These are phyloP conservation scores for Erebia ligea DNA, from an alignment of 2,888 invertebrate species.

Conservation along the genomic window DNA sequence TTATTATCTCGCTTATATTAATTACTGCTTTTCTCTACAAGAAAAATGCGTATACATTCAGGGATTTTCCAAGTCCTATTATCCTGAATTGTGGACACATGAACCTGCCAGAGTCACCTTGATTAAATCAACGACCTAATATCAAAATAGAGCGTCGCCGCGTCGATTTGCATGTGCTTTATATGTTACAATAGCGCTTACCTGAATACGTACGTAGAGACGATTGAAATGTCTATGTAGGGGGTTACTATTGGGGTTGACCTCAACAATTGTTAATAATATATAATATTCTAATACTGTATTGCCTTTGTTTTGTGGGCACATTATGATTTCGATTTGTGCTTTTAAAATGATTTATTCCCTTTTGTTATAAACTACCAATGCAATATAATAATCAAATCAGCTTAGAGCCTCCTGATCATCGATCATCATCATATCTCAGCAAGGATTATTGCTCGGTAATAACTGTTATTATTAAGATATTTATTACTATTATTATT, in stretches of 20 bases:
- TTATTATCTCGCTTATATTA: not conserved
- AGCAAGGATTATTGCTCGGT: not conserved
- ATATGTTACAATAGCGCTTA: not conserved
- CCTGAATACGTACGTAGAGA: constrained; percentile 1
- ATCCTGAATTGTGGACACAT: constrained; percentile 28
- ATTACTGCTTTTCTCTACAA: not conserved
- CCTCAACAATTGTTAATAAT: not conserved
- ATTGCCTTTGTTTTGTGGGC: not conserved
- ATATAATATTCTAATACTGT: not conserved
- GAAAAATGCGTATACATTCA: not conserved
- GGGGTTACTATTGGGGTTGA: not conserved
- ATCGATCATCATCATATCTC: not conserved
- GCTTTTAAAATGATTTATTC: not conserved
- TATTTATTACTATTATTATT: not conserved
- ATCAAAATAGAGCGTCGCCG: not conserved
- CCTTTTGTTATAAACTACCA: not conserved
- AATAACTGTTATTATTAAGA: not conserved
- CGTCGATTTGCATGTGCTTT: not conserved
- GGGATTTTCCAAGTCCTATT: constrained; percentile 18
- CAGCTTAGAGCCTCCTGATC: not conserved
- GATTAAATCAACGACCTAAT: constrained; percentile 41
- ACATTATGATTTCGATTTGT: not conserved
- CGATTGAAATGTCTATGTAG: not conserved
- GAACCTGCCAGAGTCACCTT: constrained; percentile 43
- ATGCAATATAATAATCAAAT: not conserved